phyloP scores from a whole-genome alignment of 2,888 invertebrate genomes.

The Heliconius ismenius region DNA sequence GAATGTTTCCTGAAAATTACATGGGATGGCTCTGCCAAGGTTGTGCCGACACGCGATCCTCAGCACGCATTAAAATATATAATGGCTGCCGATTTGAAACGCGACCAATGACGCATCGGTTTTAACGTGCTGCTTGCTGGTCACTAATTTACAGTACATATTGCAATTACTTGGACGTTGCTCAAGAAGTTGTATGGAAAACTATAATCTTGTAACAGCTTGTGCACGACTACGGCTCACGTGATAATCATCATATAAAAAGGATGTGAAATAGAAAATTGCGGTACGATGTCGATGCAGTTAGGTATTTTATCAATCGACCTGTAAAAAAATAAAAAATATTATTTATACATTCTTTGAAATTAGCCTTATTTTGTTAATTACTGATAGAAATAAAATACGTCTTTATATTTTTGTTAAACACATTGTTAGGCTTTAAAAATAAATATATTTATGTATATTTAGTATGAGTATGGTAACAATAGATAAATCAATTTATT shows the following conservation, averaged over 20 bases:
- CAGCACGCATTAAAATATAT: constrained; percentile 71
- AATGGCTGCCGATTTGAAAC: constrained; percentile 67
- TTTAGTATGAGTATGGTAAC: background rate
- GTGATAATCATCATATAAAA: constrained; percentile 17
- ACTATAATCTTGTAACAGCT: constrained; percentile 48
- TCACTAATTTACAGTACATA: constrained; percentile 61
- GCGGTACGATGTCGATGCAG: constrained; percentile 21
- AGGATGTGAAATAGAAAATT: constrained; percentile 22
- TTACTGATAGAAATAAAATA: background rate
- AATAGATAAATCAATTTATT: background rate
- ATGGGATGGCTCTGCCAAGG: constrained; percentile 79
- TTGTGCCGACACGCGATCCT: constrained; percentile 74
- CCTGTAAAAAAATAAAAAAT: background rate
- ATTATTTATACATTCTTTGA: background rate
- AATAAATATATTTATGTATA: background rate
- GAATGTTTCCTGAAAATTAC: constrained; percentile 81
- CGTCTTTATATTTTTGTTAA: no score
- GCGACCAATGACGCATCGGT: constrained; percentile 79
- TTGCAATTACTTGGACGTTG: constrained; percentile 55
- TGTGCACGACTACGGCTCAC: constrained; percentile 29
- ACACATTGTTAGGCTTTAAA: no score
- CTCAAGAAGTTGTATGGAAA: constrained; percentile 50
- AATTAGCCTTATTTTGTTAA: background rate
- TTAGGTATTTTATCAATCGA: constrained; percentile 6
- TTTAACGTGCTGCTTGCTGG: constrained; percentile 69